Evolutionary conservation across 2,888 invertebrate species (phyloP).

Genomic region (Odontomyia ornata): DNA sequence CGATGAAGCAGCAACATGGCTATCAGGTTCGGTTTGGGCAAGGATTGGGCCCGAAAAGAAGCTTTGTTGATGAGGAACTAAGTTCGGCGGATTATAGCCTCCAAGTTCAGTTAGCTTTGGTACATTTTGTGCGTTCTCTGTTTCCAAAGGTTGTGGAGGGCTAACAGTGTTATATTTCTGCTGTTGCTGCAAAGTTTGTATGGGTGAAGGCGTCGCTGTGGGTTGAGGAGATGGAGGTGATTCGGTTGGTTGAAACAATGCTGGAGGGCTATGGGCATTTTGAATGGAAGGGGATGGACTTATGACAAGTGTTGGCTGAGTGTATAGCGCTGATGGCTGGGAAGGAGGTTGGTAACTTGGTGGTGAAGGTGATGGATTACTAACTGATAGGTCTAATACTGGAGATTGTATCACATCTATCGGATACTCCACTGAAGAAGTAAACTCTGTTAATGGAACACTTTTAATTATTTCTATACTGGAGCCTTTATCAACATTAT

Average conservation of each 20-base stretch:
- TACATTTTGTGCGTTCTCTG: constrained; percentile 33
- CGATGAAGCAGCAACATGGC: constrained; percentile 65
- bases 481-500: constrained; percentile 50
- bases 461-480: constrained; percentile 71
- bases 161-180: constrained; percentile 33
- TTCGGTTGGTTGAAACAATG: too few species aligned
- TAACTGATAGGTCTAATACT: constrained; percentile 66
- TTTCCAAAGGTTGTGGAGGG: constrained; percentile 27
- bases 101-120: constrained; percentile 46
- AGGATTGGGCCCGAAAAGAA: constrained; percentile 60
- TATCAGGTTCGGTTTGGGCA: constrained; percentile 64
- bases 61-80: constrained; percentile 39
- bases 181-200: constrained; percentile 15
- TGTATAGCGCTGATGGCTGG: constrained; percentile 29
- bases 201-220: too few species aligned
- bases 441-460: constrained; percentile 73
- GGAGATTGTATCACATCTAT: constrained; percentile 71
- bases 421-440: constrained; percentile 77
- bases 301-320: constrained; percentile 3
- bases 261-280: too few species aligned
- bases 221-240: neutral
- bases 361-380: constrained; percentile 67
- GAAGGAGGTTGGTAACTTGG: constrained; percentile 51
- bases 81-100: constrained; percentile 12
- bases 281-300: neutral